Conservation (phyloP, 2,888 invertebrate genomes). For the Drosophila imparisetae region DNA sequence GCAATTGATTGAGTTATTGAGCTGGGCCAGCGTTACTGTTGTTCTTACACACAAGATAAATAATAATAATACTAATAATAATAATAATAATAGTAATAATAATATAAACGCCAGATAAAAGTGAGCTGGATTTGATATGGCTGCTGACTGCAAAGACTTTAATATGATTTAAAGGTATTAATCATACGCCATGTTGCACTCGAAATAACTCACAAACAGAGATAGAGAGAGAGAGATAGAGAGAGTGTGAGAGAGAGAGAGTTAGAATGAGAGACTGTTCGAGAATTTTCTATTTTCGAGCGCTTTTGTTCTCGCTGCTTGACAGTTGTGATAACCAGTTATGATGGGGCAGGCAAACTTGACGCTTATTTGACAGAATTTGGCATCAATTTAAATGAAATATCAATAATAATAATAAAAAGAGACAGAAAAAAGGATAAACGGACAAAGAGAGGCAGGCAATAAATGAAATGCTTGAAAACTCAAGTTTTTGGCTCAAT, state of each 20-base stretch:
- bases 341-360: conserved; percentile 22
- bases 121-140: conserved; percentile 31
- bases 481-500: conserved; percentile 41
- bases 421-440: conserved; percentile 1
- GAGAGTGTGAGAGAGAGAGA: no score
- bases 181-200: conserved; percentile 72
- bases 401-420: conserved; percentile 45
- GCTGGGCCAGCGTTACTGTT: conserved; percentile 42
- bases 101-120: conserved; percentile 50
- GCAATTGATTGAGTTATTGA: conserved; percentile 78
- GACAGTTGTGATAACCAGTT: conserved; percentile 64
- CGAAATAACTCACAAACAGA: conserved; percentile 31
- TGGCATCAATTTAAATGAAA: conserved; percentile 40
- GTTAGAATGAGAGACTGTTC: neutral
- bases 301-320: conserved; percentile 10
- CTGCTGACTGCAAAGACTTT: conserved; percentile 52
- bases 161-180: conserved; percentile 65
- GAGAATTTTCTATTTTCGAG: neutral
- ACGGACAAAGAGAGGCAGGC: neutral
- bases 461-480: conserved; percentile 21
- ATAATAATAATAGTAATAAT: conserved; percentile 65
- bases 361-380: conserved; percentile 62
- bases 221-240: accelerated
- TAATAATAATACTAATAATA: conserved; percentile 51
- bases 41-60: conserved; percentile 51